These are phyloP conservation scores for Chironomus riparius DNA, from an alignment of 2,888 invertebrate species.

Conservation along the genomic window DNA sequence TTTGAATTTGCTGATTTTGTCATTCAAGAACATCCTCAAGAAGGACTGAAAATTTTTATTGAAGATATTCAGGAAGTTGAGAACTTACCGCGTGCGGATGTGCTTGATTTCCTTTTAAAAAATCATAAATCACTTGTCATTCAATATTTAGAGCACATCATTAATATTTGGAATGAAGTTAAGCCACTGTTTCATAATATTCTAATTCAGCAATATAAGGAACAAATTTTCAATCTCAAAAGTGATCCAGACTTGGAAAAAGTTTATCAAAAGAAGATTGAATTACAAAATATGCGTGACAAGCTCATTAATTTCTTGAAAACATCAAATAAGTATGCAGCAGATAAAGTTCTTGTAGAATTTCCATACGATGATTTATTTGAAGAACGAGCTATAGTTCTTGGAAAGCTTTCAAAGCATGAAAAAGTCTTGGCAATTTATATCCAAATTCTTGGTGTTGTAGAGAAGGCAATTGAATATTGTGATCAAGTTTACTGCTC, in stretches of 20 bases:
- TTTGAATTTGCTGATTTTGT: slow-evolving; percentile 94
- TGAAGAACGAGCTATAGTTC: slow-evolving; percentile 89
- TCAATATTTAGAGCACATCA: slow-evolving; percentile 90
- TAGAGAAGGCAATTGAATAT: slow-evolving; percentile 73
- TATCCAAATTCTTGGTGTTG: slow-evolving; percentile 76
- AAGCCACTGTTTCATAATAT: slow-evolving; percentile 84
- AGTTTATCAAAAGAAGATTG: slow-evolving; percentile 30
- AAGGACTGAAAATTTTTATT: slow-evolving; percentile 82
- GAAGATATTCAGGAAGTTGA: slow-evolving; percentile 84
- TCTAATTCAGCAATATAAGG: slow-evolving; percentile 79
- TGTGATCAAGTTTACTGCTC: slow-evolving; percentile 61
- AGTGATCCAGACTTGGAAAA: slow-evolving; percentile 38
- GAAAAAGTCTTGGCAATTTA: slow-evolving; percentile 90
- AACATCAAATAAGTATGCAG: slow-evolving; percentile 69
- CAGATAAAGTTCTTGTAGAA: slow-evolving; percentile 76
- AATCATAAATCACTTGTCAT: slow-evolving; percentile 74
- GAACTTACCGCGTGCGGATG: slow-evolving; percentile 74
- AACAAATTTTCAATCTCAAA: slow-evolving; percentile 50
- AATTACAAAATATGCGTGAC: slow-evolving; percentile 41
- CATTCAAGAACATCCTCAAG: slow-evolving; percentile 71
- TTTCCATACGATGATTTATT: slow-evolving; percentile 78
- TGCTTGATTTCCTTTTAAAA: slow-evolving; percentile 79
- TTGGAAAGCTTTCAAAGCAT: slow-evolving; percentile 83
- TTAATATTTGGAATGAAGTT: slow-evolving; percentile 74
- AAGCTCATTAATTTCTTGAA: slow-evolving; percentile 71